Base-by-base conservation (phyloP, 1,140 invertebrate species). In the Stegodyphus mimosarum region DNA sequence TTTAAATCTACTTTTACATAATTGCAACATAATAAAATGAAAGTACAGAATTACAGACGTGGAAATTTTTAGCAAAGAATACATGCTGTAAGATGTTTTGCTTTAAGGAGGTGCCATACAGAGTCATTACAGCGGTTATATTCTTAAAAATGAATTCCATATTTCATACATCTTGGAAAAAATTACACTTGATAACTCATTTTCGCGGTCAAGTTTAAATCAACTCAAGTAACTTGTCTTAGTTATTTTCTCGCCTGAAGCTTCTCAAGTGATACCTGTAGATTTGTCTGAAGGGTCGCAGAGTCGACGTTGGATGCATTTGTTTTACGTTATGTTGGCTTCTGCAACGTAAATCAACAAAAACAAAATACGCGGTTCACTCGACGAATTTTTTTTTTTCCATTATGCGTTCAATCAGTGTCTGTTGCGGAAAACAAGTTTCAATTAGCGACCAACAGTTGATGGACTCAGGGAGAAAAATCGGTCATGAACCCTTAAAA, bases 381-480 rank as follows among this genome's bases (percentile, higher is more conserved):
- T 60, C 9, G 55, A 60, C 5, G 55, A 15, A 2, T 11, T 11
- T 60, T 15, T 60, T 60, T 60, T 60, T 60, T 60, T 60, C 5
- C 5, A 2, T 60, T 60, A 48, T 74, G 13, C 75, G 75, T 79
- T 79, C 77, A 79, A 79, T 79, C 77, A 79, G 77, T 79, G 67
- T 79, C 77, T 79, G 77, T 67, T 79, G 77, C 69, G 77, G 77
- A 79, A 79, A 79, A 79, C 77, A 79, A 79, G 77, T 79, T 79
- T 79, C 77, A 79, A 79, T 79, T 79, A 79, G 77, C 77, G 77
- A 79, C 77, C 66, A 79, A 70, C 77, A 79, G 77, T 79, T 79
- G 67, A 79, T 66, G 77, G 77, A 70, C 75, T 66, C 75, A 50
- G 75, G 74, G 77, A 79, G 77, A 79, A 79, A 79, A 79, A 79